Conservation (phyloP, 2,113 vertebrate species). For the Nyctibius bracteatus region DNA sequence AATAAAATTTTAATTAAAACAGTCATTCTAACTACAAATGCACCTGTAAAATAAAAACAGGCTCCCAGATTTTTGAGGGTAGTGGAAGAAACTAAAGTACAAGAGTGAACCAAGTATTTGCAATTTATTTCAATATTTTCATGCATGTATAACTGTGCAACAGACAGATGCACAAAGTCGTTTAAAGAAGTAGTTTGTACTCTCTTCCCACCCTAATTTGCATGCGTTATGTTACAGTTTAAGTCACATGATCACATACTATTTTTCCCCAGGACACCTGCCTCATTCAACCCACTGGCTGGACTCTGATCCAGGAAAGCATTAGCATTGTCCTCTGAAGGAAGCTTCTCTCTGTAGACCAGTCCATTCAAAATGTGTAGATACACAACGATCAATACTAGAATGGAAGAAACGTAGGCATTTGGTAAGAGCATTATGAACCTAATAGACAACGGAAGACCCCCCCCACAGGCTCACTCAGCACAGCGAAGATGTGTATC, state of each 20-base stretch:
- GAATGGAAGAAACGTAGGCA: accelerated
- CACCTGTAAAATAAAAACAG: neutral
- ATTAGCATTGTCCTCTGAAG: neutral
- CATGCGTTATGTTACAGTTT: neutral
- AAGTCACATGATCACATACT: neutral
- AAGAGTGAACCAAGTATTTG: neutral
- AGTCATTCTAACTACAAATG: neutral
- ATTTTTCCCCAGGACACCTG: neutral
- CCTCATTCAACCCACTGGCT: accelerated
- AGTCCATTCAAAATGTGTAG: accelerated
- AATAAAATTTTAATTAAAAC: neutral
- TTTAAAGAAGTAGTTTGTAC: neutral
- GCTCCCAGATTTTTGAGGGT: neutral
- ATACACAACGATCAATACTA: neutral
- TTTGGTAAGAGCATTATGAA: neutral
- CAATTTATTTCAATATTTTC: neutral
- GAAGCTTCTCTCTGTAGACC: neutral
- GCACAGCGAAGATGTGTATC: neutral
- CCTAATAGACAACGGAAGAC: neutral
- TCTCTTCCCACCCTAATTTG: neutral
- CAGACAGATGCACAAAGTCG: neutral
- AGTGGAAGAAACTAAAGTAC: neutral
- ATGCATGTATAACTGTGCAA: neutral
- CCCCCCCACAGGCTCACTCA: neutral
- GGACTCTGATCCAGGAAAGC: neutral